Evolutionary conservation across 2,113 vertebrate genomes (phyloP), one percentile per base, ranked within the genome.

Genomic region (Mirounga angustirostris): DNA sequence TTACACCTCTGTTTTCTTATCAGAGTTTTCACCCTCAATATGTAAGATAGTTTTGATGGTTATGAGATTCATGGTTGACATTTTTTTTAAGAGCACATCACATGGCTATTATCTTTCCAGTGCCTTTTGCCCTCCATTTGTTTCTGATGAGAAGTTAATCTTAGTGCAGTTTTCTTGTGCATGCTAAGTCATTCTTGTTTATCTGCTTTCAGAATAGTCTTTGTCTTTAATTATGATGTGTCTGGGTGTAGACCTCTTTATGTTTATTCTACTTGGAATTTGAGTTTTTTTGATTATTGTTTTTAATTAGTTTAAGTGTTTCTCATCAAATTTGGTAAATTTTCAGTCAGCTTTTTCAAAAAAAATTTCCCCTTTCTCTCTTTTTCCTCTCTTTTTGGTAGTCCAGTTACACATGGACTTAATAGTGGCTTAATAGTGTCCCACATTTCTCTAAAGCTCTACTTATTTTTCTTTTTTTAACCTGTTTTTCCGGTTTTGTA

Each of bases 231-330:
- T 22, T 50, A 1, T 78, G 76, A 78, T 63, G 36, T 36, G 0
- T 85, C 54, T 91, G 65, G 67, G 30, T 87, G 67, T 91, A 36
- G 83, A 92, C 58, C 33, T 92, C 61, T 61, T 26, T 91, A 19
- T 94, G 52, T 95, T 86, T 91, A 79, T 92, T 91, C 56, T 94
- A 21, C 69, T 73, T 56, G 67, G 43, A 83, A 40, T 92, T 76
- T 85, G 76, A 67, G 22, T 63, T 73, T 95, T 43, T n/a, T 81
- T 65, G 56, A 74, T 95, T 91, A 80, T 76, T 95, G 43, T 61
- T 73, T 90, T 95, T 63, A 63, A 81, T 80, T 87, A 91, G 28
- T 59, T 46, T 74, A 40, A 19, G 33, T 63, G 40, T 50, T 58
- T 92, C 95, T 88, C 59, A 93, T 88, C 30, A 79, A 65, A 65